Evolutionary conservation across 2,888 invertebrate genomes (phyloP).

Genomic region (Coenonympha arcania): DNA sequence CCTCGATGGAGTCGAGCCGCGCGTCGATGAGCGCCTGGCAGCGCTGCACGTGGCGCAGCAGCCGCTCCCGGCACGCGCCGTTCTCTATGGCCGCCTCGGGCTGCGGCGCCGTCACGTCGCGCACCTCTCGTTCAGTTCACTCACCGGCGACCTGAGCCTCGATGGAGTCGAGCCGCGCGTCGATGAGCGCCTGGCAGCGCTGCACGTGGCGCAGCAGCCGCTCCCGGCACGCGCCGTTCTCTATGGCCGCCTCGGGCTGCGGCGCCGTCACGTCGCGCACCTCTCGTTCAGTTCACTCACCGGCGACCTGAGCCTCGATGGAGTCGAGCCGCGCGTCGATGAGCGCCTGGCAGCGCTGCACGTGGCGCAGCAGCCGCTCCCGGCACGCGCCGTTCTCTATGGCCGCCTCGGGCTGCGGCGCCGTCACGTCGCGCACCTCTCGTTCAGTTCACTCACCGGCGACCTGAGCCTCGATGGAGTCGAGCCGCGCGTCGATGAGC

Average conservation of each 20-base stretch:
- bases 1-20: constrained; percentile 81
- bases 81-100: constrained; percentile 89
- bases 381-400: constrained; percentile 86
- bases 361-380: constrained; percentile 82
- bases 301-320: constrained; percentile 83
- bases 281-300: constrained; percentile 52
- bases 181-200: constrained; percentile 81
- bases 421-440: constrained; percentile 35
- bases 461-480: constrained; percentile 83
- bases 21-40: constrained; percentile 82
- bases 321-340: constrained; percentile 81
- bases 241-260: constrained; percentile 87
- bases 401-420: constrained; percentile 86
- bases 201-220: constrained; percentile 84
- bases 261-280: constrained; percentile 63
- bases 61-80: constrained; percentile 81
- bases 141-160: constrained; percentile 83
- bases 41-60: constrained; percentile 84
- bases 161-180: constrained; percentile 80
- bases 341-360: constrained; percentile 81
- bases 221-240: constrained; percentile 83
- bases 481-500: constrained; percentile 80
- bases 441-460: constrained; percentile 74
- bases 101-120: constrained; percentile 73
- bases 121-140: constrained; percentile 38